These are phyloP conservation scores for Lissocephala sabroskyi DNA, from an alignment of 2,888 invertebrate species.

Conservation along the genomic window DNA sequence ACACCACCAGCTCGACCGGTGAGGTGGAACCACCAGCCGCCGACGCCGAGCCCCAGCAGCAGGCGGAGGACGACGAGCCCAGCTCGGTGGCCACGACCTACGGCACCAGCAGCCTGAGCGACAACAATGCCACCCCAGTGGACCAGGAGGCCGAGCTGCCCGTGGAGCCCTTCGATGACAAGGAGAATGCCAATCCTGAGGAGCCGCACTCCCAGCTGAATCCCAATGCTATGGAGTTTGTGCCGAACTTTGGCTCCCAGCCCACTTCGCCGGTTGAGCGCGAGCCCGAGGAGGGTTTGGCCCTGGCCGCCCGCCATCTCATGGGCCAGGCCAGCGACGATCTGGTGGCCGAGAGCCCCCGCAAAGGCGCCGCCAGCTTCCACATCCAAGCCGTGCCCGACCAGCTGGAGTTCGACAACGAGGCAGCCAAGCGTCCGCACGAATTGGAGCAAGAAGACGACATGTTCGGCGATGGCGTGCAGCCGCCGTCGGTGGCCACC, in stretches of 20 bases:
- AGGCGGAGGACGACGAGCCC: slow-evolving; percentile 59
- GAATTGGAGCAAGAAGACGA: slow-evolving; percentile 58
- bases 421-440: slow-evolving; percentile 69
- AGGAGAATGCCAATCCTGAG: slow-evolving; percentile 40
- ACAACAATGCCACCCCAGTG: slow-evolving; percentile 41
- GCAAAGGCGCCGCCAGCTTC: slow-evolving; percentile 74
- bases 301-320: slow-evolving; percentile 40
- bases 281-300: slow-evolving; percentile 13
- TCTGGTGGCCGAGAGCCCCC: slow-evolving; percentile 81
- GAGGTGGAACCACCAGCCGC: slow-evolving; percentile 25
- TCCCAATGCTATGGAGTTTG: slow-evolving; percentile 89
- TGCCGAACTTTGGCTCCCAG: slow-evolving; percentile 71
- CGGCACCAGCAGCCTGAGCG: slow-evolving; percentile 65
- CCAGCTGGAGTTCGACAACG: slow-evolving; percentile 67
- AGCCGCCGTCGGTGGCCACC: neutral
- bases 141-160: slow-evolving; percentile 8
- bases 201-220: slow-evolving; percentile 85
- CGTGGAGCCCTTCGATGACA: slow-evolving; percentile 35
- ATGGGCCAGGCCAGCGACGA: slow-evolving; percentile 47
- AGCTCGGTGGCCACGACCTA: slow-evolving; percentile 68
- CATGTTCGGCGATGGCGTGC: slow-evolving; percentile 29
- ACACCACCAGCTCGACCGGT: slow-evolving; percentile 45
- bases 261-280: slow-evolving; percentile 75
- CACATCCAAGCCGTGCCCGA: slow-evolving; percentile 69
- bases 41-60: slow-evolving; percentile 15